These are phyloP conservation scores for Brassicogethes aeneus DNA, from an alignment of 2,888 invertebrate species.

Conservation along the genomic window DNA sequence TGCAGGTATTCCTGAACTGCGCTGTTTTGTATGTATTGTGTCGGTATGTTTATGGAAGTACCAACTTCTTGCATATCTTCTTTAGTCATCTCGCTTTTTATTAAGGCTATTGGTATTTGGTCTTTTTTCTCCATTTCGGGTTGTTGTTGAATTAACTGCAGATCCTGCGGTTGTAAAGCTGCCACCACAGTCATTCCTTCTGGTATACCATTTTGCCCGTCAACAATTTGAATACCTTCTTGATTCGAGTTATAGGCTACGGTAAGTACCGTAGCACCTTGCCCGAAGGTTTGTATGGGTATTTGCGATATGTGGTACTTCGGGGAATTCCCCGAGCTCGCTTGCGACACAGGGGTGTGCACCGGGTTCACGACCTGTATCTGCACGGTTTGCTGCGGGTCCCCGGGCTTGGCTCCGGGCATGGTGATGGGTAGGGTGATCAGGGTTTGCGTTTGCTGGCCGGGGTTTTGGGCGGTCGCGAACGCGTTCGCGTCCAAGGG, in stretches of 20 bases:
- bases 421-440: conserved; percentile 72
- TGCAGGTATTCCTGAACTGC: conserved; percentile 45
- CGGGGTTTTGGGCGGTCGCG: conserved; percentile 26
- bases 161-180: conserved; percentile 59
- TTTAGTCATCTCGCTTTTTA: conserved; percentile 37
- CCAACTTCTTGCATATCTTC: conserved; percentile 3
- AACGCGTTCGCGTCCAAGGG: conserved; percentile 49
- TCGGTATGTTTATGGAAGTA: conserved; percentile 41
- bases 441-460: conserved; percentile 47
- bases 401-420: conserved; percentile 65
- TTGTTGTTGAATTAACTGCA: conserved; percentile 50
- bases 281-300: conserved; percentile 66
- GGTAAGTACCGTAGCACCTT: conserved; percentile 63
- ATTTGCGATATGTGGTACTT: conserved; percentile 68
- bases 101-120: conserved; percentile 43
- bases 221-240: conserved; percentile 49
- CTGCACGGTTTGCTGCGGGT: conserved; percentile 70
- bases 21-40: conserved; percentile 46
- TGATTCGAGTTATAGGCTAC: conserved; percentile 59
- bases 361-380: conserved; percentile 50
- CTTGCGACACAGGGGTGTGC: conserved; percentile 30
- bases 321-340: conserved; percentile 48
- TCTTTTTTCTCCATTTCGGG: conserved; percentile 33
- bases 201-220: conserved; percentile 44
- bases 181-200: conserved; percentile 61